Base-by-base conservation (phyloP, 2,113 vertebrate species). In the Sylvilagus bachmani region DNA sequence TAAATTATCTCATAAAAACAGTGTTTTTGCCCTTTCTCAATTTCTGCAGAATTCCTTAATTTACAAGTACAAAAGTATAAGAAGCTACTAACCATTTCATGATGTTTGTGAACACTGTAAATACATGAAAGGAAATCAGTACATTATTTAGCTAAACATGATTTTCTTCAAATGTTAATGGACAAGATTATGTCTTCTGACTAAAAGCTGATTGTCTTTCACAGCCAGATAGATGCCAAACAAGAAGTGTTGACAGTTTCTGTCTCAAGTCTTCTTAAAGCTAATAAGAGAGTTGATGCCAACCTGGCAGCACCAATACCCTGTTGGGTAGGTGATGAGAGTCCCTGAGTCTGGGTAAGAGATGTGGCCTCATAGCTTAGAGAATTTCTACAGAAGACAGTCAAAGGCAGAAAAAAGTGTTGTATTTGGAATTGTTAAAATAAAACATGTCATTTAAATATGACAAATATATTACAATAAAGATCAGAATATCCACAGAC, bases 251-350 rank as follows among this genome's bases (percentile, higher is more conserved):
- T 98, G 97, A 98, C 98, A 98, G 97, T 95, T 97, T 97, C 93
- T 98, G 96, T 98, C 97, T 97, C 97, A 98, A 98, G 96, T 97
- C 89, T 97, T 98, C 98, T 97, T 97, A 95, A 98, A 98, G 82
- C 91, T 98, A 98, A 97, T 98, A 92, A 96, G 90, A 88, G 49
- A 97, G 86, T 78, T 93, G 92, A 95, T 97, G 97, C 96, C 97
- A 98, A 96, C 74, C 97, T 97, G 97, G 97, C 97, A 97, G 86
- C 81, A 38, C 24, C 78, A 93, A 84, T 87, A 90, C 96, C 96
- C 95, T 95, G 38, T 93, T 97, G 97, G 96, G 96, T 94, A 97
- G 94, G 96, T 21, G 36, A 94, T 61, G 91, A 87, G 86, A 98
- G 97, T 97, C 96, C 88, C 97, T 93, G 93, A 97, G 90, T 86